Evolutionary conservation across 2,888 invertebrate genomes (phyloP), one percentile per base, ranked within the genome.

Genomic region (Epinotia nisella): DNA sequence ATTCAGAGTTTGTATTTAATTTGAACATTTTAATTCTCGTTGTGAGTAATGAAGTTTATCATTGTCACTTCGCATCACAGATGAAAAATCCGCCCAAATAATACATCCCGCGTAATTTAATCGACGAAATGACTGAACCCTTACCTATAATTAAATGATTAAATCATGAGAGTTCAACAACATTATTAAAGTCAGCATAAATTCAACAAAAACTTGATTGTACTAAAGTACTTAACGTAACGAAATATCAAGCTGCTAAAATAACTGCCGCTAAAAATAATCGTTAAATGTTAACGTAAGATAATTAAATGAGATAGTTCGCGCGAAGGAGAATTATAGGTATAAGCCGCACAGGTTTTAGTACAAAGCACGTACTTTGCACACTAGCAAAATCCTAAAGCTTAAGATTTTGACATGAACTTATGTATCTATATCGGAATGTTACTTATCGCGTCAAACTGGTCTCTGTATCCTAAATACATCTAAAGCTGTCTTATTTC

Each of bases 131-230:
- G 35, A 53, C 21, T 39, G 35, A 53, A 21, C 9, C 51, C 17
- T 55, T 55, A 67, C 71, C 58, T 74, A 65, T 62, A 77, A 79
- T 78, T 82, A 80, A 71, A 78, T 80, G 81, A 78, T 84, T 84
- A 83, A 84, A 82, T 80, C 79, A 77, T 77, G 81, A 87, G 83
- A 85, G 83, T 85, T 88, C 83, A 92, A 92, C 91, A 90, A 89
- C 80, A 80, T 83, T 86, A 80, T 83, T 86, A 90, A 87, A 90
- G 88, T 89, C 84, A 86, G 81, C 80, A 83, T 82, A 87, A 86
- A 85, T 78, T 83, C 83, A 87, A 85, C 85, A 85, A 85, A 78
- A 80, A 82, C 75, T 77, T 62, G 78, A 79, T 81, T 81, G 78
- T 69, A 64, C 58, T 75, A 75, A 70, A 67, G 58, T 74, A 75